phyloP scores from a whole-genome alignment of 2,888 invertebrate genomes.

The Acrocyrtus sp. region DNA sequence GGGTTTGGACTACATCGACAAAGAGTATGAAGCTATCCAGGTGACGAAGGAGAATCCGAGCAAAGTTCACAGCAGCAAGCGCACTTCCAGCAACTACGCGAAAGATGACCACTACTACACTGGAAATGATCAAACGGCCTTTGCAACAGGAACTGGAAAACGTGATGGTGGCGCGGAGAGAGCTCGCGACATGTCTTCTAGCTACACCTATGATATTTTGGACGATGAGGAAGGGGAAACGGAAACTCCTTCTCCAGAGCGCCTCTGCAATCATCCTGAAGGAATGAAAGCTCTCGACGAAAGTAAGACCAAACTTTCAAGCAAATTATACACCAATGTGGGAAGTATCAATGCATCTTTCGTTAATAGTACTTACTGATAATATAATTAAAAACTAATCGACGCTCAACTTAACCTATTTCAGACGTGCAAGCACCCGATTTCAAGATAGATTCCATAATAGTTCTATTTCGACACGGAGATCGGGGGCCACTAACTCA shows the following conservation, averaged over 20 bases:
- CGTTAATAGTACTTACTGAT: too few relatives aligned
- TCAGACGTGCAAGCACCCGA: constrained; percentile 70
- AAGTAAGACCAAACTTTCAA: constrained; percentile 72
- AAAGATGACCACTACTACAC: constrained; percentile 34
- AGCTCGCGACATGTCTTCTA: constrained; percentile 8
- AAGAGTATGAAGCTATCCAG: constrained; percentile 26
- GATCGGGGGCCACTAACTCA: constrained; percentile 89
- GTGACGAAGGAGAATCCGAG: constrained; percentile 25
- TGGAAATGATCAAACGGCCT: constrained; percentile 16
- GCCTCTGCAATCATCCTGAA: constrained; percentile 77
- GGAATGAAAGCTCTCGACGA: constrained; percentile 78
- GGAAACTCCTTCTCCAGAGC: constrained; percentile 35
- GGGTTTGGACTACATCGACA: constrained; percentile 46
- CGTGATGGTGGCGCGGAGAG: not conserved
- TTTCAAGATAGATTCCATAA: constrained; percentile 75
- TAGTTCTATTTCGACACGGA: constrained; percentile 86
- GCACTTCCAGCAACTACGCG: constrained; percentile 25
- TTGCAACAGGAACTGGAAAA: constrained; percentile 1
- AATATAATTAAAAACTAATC: too few relatives aligned
- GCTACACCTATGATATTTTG: constrained; percentile 17
- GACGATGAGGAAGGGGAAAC: constrained; percentile 24
- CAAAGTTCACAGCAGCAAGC: constrained; percentile 29
- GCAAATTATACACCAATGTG: too few relatives aligned
- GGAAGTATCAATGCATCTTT: too few relatives aligned
- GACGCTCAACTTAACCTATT: constrained; percentile 60